Evolutionary conservation across 2,797 vertebrate species (phyloP).

Genomic region (Nyctalus aviator): DNA sequence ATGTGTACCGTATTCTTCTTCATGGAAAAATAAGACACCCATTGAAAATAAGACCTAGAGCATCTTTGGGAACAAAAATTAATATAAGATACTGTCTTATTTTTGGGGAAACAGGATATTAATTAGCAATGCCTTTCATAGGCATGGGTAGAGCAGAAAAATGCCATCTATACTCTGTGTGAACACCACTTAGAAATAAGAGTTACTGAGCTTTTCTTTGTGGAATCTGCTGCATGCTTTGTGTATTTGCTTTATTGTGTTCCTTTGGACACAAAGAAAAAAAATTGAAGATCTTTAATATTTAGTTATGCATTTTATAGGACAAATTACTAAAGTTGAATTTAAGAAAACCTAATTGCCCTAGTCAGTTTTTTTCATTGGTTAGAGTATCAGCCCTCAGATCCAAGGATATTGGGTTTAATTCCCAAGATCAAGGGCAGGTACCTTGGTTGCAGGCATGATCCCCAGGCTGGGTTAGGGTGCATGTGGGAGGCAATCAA

Average conservation of each 20-base stretch:
- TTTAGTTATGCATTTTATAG: background rate
- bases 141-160: background rate
- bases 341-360: background rate
- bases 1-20: too few species aligned
- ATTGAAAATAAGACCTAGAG: too few species aligned
- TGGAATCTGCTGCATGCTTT: background rate
- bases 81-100: too few species aligned
- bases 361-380: too few species aligned
- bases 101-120: background rate
- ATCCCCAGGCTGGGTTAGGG: too few species aligned
- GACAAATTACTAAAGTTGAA: slow-evolving; percentile 22
- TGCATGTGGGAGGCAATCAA: too few species aligned
- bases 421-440: too few species aligned
- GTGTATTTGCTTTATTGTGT: background rate
- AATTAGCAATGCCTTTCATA: background rate
- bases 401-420: too few species aligned
- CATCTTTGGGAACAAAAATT: too few species aligned
- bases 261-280: background rate
- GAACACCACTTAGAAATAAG: background rate
- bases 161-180: background rate
- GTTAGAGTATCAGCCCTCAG: too few species aligned
- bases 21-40: too few species aligned
- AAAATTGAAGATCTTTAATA: background rate
- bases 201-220: background rate
- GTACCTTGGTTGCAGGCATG: too few species aligned